These are phyloP conservation scores for Whitmania pigra DNA, from an alignment of 1,140 invertebrate species.

Conservation along the genomic window DNA sequence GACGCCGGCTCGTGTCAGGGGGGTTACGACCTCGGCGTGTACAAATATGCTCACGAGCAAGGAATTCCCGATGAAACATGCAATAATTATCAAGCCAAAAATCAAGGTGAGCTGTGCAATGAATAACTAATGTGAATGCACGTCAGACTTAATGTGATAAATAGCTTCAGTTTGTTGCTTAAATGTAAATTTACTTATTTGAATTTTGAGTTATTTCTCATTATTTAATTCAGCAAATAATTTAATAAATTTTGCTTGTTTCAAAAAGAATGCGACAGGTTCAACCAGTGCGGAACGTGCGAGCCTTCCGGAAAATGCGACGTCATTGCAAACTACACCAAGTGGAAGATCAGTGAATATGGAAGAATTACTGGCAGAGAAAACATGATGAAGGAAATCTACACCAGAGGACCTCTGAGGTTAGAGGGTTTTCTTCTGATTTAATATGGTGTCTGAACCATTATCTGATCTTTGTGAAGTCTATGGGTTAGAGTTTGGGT, in stretches of 20 bases:
- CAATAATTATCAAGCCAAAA: constrained; percentile 47
- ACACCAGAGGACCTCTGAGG: constrained; percentile 45
- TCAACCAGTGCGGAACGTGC: constrained; percentile 46
- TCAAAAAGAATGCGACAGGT: constrained; percentile 39
- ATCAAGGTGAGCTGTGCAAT: constrained; percentile 36
- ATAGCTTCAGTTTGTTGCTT: too few species aligned
- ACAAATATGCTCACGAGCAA: constrained; percentile 41
- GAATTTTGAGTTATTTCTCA: too few species aligned
- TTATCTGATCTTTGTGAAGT: too few species aligned
- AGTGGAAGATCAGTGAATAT: constrained; percentile 46
- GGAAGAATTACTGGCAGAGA: constrained; percentile 41
- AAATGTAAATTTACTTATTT: too few species aligned
- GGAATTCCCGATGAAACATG: constrained; percentile 47
- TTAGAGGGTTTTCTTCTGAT: constrained; percentile 13
- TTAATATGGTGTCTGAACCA: too few species aligned
- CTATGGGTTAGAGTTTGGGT: too few species aligned
- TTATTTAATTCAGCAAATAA: too few species aligned
- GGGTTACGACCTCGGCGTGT: constrained; percentile 41
- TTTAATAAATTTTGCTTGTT: too few species aligned
- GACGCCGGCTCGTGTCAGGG: constrained; percentile 36
- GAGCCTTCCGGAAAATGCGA: constrained; percentile 39
- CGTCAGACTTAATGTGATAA: too few species aligned
- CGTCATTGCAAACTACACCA: constrained; percentile 41
- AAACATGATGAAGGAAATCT: constrained; percentile 48
- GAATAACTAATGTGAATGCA: not conserved